Base-by-base conservation (phyloP, 2,888 invertebrate species). In the Carabus problematicus region DNA sequence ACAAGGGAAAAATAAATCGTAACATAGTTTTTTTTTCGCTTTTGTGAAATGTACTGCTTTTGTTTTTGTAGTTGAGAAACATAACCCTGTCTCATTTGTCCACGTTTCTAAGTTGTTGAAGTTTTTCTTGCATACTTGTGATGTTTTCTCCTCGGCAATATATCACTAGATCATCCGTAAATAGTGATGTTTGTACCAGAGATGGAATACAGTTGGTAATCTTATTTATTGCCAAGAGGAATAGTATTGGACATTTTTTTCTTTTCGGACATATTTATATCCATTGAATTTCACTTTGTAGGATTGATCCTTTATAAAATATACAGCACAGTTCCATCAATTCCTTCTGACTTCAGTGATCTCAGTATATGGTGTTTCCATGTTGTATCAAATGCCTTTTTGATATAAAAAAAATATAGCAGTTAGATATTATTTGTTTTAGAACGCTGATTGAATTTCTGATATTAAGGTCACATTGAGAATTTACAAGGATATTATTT, bases 311-410 rank as follows among this genome's bases (percentile, higher is more conserved):
- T n/a, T n/a, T n/a, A n/a, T n/a, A n/a, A n/a, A n/a, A n/a, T n/a
- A n/a, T n/a, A n/a, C n/a, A n/a, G n/a, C n/a, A n/a, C n/a, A n/a
- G n/a, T n/a, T 41, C 41, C 40, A n/a, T 29, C 41, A 39, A 14
- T 58, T 12, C 11, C 14, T 58, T n/a, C n/a, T n/a, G n/a, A n/a
- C n/a, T n/a, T n/a, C n/a, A n/a, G n/a, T n/a, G n/a, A n/a, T n/a
- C n/a, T 40, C n/a, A 58, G 8, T 11, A 58, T 40, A 12, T 39
- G n/a, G 41, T 58, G 41, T 58, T 41, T 58, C 59, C 59, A 58
- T 3, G 29, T 29, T 39, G 59, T 58, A 40, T 58, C 59, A 12
- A 4, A 58, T 16, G 40, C 59, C 16, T 4, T 58, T 11, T 6
- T 58, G 11, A 58, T 58, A 40, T 58, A n/a, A 16, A 11, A 39